Evolutionary conservation across 2,797 vertebrate species (phyloP).

Genomic region (Cygnus olor): DNA sequence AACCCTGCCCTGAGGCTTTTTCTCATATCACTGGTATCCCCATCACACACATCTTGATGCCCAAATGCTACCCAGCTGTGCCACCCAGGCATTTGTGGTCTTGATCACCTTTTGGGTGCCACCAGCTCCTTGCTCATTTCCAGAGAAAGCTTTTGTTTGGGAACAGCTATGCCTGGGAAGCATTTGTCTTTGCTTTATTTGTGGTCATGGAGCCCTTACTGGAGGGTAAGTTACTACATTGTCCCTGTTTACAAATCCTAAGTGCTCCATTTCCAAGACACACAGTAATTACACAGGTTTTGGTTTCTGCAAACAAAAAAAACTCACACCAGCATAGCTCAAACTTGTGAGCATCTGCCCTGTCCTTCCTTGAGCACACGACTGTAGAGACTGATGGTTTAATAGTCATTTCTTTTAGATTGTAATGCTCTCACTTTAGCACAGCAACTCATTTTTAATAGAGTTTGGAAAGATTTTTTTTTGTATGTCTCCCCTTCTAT

Average conservation of each 20-base stretch:
- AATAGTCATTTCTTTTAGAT: neutral
- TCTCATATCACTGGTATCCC: accelerated
- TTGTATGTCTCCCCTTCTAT: conserved; percentile 27
- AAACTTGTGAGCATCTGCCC: neutral
- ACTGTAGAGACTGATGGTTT: neutral
- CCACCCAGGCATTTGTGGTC: accelerated
- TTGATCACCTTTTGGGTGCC: neutral
- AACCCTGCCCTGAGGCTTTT: neutral
- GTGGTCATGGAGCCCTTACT: neutral
- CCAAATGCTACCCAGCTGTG: neutral
- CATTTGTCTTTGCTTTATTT: neutral
- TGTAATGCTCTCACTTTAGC: conserved; percentile 21
- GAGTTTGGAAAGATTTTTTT: conserved; percentile 40
- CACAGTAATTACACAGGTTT: neutral
- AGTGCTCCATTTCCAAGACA: accelerated
- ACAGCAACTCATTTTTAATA: conserved; percentile 46
- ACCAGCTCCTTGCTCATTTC: neutral
- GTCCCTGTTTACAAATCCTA: neutral
- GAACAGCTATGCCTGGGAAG: too few species aligned
- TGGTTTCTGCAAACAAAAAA: neutral
- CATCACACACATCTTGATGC: neutral
- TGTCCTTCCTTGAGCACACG: neutral
- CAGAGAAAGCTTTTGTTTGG: neutral
- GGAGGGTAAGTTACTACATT: accelerated
- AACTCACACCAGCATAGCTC: neutral